A percentile compares a stretch with the other conserved stretches of the same genome.
Evolutionary conservation across 2,797 vertebrate genomes (phyloP).

Genomic region (Tamandua tetradactyla): DNA sequence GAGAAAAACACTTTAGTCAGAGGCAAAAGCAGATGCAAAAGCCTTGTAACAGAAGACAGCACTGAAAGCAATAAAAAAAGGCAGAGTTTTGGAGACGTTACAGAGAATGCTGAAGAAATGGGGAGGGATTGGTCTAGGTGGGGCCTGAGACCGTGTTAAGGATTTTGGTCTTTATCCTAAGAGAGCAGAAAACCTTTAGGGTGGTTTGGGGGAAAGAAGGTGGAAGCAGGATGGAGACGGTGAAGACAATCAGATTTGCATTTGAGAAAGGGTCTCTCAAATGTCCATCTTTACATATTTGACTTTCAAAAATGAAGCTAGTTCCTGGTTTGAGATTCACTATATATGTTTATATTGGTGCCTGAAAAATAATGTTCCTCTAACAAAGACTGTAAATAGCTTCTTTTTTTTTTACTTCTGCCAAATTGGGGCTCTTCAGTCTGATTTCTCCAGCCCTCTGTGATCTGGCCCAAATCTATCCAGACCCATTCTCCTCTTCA

Average conservation of each 20-base stretch:
- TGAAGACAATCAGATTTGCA: neutral
- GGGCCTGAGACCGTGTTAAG: no score
- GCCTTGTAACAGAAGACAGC: neutral
- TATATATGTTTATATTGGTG: neutral
- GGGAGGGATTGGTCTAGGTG: neutral
- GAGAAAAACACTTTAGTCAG: neutral
- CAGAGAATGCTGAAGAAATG: neutral
- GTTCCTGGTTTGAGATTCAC: neutral
- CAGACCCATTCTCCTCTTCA: neutral
- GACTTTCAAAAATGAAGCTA: neutral
- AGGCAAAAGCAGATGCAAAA: neutral
- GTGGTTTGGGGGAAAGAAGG: neutral
- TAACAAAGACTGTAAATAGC: neutral
- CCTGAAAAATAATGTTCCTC: neutral
- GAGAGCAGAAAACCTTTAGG: neutral
- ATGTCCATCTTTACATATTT: neutral
- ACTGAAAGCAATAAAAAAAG: neutral
- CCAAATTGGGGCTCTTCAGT: neutral
- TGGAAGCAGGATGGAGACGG: neutral
- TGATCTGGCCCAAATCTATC: neutral
- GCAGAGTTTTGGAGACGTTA: neutral
- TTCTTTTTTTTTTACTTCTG: neutral
- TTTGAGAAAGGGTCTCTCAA: slow-evolving; percentile 10
- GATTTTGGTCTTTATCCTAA: no score
- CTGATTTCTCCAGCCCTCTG: neutral